Evolutionary conservation across 1,140 invertebrate species (phyloP).

Genomic region (Drosophila yakuba): DNA sequence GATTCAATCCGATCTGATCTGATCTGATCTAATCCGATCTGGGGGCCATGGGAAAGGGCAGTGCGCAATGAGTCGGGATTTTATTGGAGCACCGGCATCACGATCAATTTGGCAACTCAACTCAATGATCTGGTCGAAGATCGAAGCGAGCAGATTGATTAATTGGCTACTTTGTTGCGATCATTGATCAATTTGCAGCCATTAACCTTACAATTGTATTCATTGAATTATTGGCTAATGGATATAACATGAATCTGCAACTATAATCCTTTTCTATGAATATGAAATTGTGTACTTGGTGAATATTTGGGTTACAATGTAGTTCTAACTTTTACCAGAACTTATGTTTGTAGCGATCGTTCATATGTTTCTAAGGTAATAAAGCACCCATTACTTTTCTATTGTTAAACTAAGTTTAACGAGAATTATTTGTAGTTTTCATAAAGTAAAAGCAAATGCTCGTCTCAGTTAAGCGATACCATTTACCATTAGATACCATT

Average conservation of each 20-base stretch:
- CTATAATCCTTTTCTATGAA: too few relatives aligned
- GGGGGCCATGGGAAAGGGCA: slow-evolving; percentile 47
- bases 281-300: too few relatives aligned
- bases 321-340: not conserved
- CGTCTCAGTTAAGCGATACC: too few relatives aligned
- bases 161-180: slow-evolving; percentile 28
- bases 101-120: slow-evolving; percentile 39
- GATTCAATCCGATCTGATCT: not conserved
- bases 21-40: not conserved
- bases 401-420: too few relatives aligned
- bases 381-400: too few relatives aligned
- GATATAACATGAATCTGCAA: not conserved
- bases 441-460: too few relatives aligned
- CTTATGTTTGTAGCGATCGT: too few relatives aligned
- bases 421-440: too few relatives aligned
- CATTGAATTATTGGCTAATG: slow-evolving; percentile 4
- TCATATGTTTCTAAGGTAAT: too few relatives aligned
- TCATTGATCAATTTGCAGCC: slow-evolving; percentile 25
- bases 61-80: slow-evolving; percentile 19
- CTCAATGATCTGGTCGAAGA: slow-evolving; percentile 17
- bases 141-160: slow-evolving; percentile 27
- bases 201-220: not conserved
- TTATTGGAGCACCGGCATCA: slow-evolving; percentile 27
- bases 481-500: too few relatives aligned
- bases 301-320: not conserved